phyloP scores from a whole-genome alignment of 2,797 vertebrate species.

The Euthynnus affinis region DNA sequence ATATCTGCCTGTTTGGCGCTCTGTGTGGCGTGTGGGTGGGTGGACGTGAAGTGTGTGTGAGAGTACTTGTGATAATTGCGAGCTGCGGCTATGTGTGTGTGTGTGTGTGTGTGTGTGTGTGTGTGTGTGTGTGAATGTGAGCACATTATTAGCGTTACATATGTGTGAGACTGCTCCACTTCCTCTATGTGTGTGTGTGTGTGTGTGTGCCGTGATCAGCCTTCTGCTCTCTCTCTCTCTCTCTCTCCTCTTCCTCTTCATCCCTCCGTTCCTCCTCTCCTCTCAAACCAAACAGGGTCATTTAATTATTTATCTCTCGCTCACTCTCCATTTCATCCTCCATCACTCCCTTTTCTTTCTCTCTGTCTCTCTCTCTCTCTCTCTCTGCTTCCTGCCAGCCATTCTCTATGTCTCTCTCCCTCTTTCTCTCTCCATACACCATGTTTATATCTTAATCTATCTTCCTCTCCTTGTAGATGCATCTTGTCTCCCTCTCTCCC shows the following conservation, averaged over 20 bases:
- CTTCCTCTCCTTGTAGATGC: background rate
- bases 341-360: conserved; percentile 44
- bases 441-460: conserved; percentile 9
- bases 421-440: background rate
- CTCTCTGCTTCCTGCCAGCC: conserved; percentile 38
- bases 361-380: conserved; percentile 23
- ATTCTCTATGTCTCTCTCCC: conserved; percentile 11
- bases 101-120: conserved; percentile 20
- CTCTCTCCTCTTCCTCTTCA: conserved; percentile 19
- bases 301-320: conserved; percentile 78
- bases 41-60: conserved; percentile 27
- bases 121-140: conserved; percentile 8
- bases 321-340: conserved; percentile 33
- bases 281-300: conserved; percentile 60
- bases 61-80: conserved; percentile 32
- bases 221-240: conserved; percentile 54
- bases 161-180: conserved; percentile 60
- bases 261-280: conserved; percentile 40
- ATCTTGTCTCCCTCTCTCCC: background rate
- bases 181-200: conserved; percentile 20
- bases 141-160: conserved; percentile 30
- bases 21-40: conserved; percentile 51
- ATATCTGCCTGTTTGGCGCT: conserved; percentile 12
- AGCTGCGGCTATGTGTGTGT: conserved; percentile 16
- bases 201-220: conserved; percentile 51